Evolutionary conservation across 2,113 vertebrate genomes (phyloP).

Genomic region (Epinephelus lanceolatus): DNA sequence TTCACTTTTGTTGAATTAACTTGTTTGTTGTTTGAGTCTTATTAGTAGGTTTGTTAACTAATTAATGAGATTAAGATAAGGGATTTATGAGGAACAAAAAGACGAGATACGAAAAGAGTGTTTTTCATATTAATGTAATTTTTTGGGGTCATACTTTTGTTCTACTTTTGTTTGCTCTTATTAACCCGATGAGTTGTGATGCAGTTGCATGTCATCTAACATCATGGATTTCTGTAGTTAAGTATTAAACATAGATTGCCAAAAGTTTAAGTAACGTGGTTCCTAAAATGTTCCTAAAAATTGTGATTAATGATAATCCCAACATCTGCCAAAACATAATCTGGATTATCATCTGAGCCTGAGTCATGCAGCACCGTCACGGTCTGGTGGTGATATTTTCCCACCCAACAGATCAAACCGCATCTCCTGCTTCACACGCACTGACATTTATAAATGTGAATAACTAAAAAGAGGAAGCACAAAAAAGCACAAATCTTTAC

Average conservation of each 20-base stretch:
- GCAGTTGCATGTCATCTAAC: neutral
- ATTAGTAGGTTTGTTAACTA: neutral
- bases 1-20: neutral
- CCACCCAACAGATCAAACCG: neutral
- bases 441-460: neutral
- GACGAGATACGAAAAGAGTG: neutral
- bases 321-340: slow-evolving; percentile 10
- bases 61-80: neutral
- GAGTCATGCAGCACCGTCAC: neutral
- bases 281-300: slow-evolving; percentile 26
- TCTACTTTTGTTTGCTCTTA: neutral
- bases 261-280: neutral
- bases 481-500: neutral
- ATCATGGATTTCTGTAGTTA: neutral
- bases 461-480: neutral
- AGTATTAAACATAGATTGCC: neutral
- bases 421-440: neutral
- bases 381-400: neutral
- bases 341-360: slow-evolving; percentile 16
- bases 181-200: neutral
- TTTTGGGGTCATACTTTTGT: neutral
- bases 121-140: neutral
- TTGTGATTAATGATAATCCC: slow-evolving; percentile 30
- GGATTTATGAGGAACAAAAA: neutral
- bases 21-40: neutral